phyloP scores from a whole-genome alignment of 1,140 invertebrate genomes.

The Andricus grossulariae region DNA sequence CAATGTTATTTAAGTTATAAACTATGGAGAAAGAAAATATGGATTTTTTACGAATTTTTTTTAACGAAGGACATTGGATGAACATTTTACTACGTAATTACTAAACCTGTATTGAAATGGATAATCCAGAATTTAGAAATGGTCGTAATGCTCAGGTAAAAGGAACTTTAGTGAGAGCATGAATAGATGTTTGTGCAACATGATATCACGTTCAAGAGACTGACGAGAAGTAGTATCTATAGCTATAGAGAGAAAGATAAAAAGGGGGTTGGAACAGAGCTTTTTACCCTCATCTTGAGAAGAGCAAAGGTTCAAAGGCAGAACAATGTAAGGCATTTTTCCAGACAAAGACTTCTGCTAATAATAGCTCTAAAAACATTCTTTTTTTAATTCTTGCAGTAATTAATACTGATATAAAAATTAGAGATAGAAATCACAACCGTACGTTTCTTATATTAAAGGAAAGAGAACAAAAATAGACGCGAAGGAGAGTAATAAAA shows the following conservation, averaged over 20 bases:
- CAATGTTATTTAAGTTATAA: too few species aligned
- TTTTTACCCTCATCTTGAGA: slow-evolving; percentile 22
- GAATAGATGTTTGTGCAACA: slow-evolving; percentile 29
- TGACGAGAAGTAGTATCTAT: not conserved
- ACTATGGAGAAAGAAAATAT: too few species aligned
- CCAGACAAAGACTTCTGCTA: not conserved
- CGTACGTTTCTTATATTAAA: too few species aligned
- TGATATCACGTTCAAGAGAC: slow-evolving; percentile 21
- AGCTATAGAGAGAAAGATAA: not conserved
- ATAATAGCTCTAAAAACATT: not conserved
- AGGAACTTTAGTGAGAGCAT: slow-evolving; percentile 1
- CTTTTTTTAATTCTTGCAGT: not conserved
- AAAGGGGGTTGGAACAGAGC: slow-evolving; percentile 4
- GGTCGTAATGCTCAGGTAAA: not conserved
- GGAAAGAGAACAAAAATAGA: too few species aligned
- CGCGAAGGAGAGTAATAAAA: too few species aligned
- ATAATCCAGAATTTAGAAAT: slow-evolving; percentile 15
- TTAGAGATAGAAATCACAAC: too few species aligned
- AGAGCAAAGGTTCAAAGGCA: slow-evolving; percentile 20
- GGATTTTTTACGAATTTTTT: too few species aligned
- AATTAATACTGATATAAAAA: too few species aligned
- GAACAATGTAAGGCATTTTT: slow-evolving; percentile 5
- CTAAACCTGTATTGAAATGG: not conserved
- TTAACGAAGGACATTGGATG: not conserved
- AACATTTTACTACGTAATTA: not conserved